Base-by-base conservation (phyloP, 2,797 vertebrate species). In the Nyctibius grandis region DNA sequence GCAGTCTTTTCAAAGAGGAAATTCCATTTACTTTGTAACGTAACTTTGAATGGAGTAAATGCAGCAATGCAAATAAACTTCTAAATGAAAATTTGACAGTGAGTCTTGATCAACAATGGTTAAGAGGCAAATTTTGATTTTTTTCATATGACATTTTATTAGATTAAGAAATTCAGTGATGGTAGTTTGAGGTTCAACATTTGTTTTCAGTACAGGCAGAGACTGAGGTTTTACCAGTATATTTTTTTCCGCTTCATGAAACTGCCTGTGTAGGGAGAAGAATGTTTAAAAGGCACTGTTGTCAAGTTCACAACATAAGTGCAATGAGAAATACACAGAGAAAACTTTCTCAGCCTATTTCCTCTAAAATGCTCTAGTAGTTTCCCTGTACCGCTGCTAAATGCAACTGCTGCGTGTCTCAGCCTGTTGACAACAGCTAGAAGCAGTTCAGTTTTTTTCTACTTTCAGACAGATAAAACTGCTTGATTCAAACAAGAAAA, bases 251-350 rank as follows among this genome's bases (percentile, higher is more conserved):
- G 14, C n/a, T 91, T 77, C 0, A 0, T 77, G 28, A 67, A 59
- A 42, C 26, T 73, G 17, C 33, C 4, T 23, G 0, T 22, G 9
- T 31, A 38, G 6, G 5, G 26, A 5, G 20, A 1, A 5, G 21
- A 65, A 33, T 19, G 15, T 83, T 91, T 73, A n/a, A 69, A 81
- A 78, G 40, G 10, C 16, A 3, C 26, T 26, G 3, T 34, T 85
- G 22, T 54, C n/a, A 85, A 54, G 29, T 72, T 84, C n/a, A 59
- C 48, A 44, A 54, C 86, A 28, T 45, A 69, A 1, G 5, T 78
- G 14, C 51, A 29, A 11, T 63, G 22, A 63, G 48, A 89, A 87
- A 38, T 47, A 61, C 0, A 4, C 12, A 44, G 54, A 79, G 51
- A 42, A 64, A 79, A 19, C 14, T 42, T 94, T 67, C 42, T 81